Conservation (phyloP, 1,140 invertebrate species). For the Drosophila bocki region DNA sequence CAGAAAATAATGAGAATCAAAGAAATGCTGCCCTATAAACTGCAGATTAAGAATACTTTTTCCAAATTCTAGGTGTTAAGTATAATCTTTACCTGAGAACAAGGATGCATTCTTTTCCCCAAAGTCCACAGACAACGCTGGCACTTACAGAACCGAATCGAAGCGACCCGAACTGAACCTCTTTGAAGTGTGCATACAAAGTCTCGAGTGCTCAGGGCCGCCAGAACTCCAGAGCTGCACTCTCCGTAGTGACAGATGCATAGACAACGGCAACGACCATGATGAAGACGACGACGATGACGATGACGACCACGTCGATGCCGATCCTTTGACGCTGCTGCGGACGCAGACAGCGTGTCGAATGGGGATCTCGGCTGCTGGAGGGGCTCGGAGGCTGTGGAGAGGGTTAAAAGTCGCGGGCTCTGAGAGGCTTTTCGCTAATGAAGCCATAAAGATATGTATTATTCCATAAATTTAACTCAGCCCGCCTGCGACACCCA, state of each 20-base stretch:
- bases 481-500: conserved; percentile 70
- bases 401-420: conserved; percentile 6
- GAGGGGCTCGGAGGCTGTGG: conserved; percentile 8
- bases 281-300: conserved; percentile 28
- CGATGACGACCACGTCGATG: conserved; percentile 65
- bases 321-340: conserved; percentile 71
- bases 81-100: background rate
- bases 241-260: conserved; percentile 55
- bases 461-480: conserved; percentile 80
- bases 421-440: conserved; percentile 64
- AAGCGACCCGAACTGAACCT: conserved; percentile 65
- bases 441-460: conserved; percentile 84
- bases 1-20: no score
- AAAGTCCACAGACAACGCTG: conserved; percentile 10
- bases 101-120: background rate
- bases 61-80: background rate
- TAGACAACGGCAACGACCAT: conserved; percentile 46
- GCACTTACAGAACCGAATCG: conserved; percentile 17
- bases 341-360: conserved; percentile 79
- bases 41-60: background rate
- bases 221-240: conserved; percentile 47
- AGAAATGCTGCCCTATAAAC: no score
- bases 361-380: conserved; percentile 43
- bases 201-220: conserved; percentile 67
- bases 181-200: conserved; percentile 73